These are phyloP conservation scores for Willowsia nigromaculata DNA, from an alignment of 2,888 invertebrate species.

Conservation along the genomic window DNA sequence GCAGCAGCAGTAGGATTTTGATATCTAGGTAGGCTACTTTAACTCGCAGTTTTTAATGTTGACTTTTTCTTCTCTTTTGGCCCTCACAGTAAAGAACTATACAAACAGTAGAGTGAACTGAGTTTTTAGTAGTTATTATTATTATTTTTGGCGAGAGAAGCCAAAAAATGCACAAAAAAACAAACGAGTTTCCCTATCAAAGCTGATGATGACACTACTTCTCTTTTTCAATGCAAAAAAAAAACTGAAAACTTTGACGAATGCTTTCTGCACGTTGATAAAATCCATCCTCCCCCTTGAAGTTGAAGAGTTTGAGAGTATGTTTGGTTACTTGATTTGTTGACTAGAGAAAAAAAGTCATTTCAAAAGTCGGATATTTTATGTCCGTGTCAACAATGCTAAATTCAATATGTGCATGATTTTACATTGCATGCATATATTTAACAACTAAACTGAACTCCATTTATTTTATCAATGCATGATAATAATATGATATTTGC, in stretches of 20 bases:
- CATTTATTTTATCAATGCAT: slow-evolving; percentile 10
- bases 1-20: neutral
- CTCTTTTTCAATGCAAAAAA: neutral
- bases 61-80: neutral
- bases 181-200: neutral
- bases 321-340: slow-evolving; percentile 47
- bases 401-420: neutral
- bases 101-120: neutral
- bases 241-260: neutral
- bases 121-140: neutral
- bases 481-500: neutral
- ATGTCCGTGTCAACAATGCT: neutral
- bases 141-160: neutral
- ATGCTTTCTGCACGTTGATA: neutral
- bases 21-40: neutral
- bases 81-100: neutral
- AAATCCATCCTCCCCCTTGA: neutral
- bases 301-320: slow-evolving; percentile 33
- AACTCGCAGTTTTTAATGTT: slow-evolving; percentile 10
- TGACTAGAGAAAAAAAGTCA: slow-evolving; percentile 62
- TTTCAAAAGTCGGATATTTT: neutral
- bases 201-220: slow-evolving; percentile 20
- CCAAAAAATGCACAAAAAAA: neutral
- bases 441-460: too few species aligned
- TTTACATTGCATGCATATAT: neutral